phyloP scores from a whole-genome alignment of 2,888 invertebrate species.

The Troides helena region DNA sequence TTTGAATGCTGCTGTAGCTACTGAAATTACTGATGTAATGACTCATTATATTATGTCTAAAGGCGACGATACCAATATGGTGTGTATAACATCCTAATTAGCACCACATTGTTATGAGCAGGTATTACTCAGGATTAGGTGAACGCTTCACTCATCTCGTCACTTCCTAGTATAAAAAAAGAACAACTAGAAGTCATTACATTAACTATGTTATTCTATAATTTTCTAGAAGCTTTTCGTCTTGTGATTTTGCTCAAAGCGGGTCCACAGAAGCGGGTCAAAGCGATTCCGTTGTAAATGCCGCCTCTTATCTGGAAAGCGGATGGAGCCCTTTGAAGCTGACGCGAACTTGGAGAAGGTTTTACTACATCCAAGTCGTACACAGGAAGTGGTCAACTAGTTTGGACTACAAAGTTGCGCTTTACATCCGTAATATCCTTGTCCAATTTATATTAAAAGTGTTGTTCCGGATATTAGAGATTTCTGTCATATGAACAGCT shows the following conservation, averaged over 20 bases:
- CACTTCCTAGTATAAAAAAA: neutral
- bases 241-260: neutral
- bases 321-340: slow-evolving; percentile 15
- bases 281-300: slow-evolving; percentile 16
- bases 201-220: neutral
- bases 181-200: neutral
- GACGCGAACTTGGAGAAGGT: slow-evolving; percentile 11
- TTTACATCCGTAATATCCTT: neutral
- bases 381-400: neutral
- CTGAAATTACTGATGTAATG: no score
- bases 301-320: slow-evolving; percentile 21
- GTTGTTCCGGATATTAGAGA: no score
- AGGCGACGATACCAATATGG: no score
- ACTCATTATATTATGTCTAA: no score
- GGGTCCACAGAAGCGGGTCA: slow-evolving; percentile 19
- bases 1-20: no score
- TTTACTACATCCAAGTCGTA: slow-evolving; percentile 1
- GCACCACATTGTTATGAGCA: no score
- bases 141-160: no score
- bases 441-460: neutral
- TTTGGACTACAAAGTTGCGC: neutral
- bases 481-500: no score
- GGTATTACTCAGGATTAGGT: no score
- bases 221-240: neutral
- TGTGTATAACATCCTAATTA: no score